A percentile compares a stretch with the other conserved stretches of the same genome.
Evolutionary conservation across 2,113 vertebrate genomes (phyloP).

Genomic region (Tetraodon nigroviridis): DNA sequence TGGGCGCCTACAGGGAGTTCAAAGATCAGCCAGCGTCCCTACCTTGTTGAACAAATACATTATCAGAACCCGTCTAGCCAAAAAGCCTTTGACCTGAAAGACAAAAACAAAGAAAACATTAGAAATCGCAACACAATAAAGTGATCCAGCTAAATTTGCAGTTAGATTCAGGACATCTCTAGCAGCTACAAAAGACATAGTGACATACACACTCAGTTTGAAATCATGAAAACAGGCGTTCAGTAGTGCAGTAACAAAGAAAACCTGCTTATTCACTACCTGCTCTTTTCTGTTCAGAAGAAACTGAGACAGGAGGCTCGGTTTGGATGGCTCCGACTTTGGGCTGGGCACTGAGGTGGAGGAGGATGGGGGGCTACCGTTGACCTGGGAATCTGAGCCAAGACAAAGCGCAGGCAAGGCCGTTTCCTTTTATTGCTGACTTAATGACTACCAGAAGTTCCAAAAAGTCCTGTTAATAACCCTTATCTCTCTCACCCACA

Average conservation of each 20-base stretch:
- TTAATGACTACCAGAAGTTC: not conserved
- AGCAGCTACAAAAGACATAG: too few relatives aligned
- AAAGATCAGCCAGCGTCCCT: constrained; percentile 59
- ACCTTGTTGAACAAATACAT: constrained; percentile 99
- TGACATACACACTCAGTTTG: too few relatives aligned
- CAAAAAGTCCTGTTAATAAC: not conserved
- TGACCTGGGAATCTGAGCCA: constrained; percentile 59
- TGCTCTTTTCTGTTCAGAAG: constrained; percentile 88
- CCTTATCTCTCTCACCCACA: not conserved
- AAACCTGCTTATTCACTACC: constrained; percentile 65
- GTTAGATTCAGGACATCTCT: too few relatives aligned
- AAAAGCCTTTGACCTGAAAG: constrained; percentile 86
- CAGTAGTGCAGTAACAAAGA: not conserved
- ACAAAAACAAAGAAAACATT: constrained; percentile 21
- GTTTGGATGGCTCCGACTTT: constrained; percentile 53
- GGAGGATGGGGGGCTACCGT: constrained; percentile 50
- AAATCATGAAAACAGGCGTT: too few relatives aligned
- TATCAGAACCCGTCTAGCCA: constrained; percentile 87
- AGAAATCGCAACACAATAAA: not conserved
- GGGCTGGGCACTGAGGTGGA: constrained; percentile 46
- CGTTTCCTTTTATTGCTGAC: not conserved
- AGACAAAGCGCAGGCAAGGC: not conserved
- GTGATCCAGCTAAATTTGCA: too few relatives aligned
- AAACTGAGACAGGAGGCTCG: constrained; percentile 75
- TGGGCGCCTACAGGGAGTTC: constrained; percentile 36